These are phyloP conservation scores for Eristalis intricaria DNA, from an alignment of 2,888 invertebrate species.

Conservation along the genomic window DNA sequence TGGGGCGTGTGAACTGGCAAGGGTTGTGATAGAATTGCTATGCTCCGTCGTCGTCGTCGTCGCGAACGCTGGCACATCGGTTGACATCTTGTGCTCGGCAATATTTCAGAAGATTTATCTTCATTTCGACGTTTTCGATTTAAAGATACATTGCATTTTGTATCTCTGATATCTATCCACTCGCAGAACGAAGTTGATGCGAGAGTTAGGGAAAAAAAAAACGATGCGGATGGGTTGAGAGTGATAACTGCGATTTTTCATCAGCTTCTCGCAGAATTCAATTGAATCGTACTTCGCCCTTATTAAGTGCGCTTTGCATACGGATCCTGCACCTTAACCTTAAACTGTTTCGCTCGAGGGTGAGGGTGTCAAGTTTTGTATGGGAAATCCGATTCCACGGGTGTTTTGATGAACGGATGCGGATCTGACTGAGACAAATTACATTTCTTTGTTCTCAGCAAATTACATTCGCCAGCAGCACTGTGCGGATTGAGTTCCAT, in stretches of 20 bases:
- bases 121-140: conserved; percentile 62
- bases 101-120: conserved; percentile 65
- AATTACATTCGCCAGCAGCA: neutral
- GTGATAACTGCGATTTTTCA: neutral
- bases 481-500: neutral
- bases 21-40: conserved; percentile 16
- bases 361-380: neutral
- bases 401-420: too few relatives aligned
- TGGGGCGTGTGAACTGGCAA: conserved; percentile 33
- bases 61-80: conserved; percentile 46
- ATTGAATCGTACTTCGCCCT: neutral
- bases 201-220: neutral
- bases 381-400: neutral
- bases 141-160: conserved; percentile 57
- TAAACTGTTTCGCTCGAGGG: neutral
- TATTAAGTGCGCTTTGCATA: neutral
- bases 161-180: conserved; percentile 13
- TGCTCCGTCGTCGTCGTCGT: conserved; percentile 9
- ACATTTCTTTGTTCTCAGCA: neutral
- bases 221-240: too few relatives aligned
- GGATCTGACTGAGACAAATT: neutral
- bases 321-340: too few relatives aligned
- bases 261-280: neutral
- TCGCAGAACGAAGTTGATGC: neutral
- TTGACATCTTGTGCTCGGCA: conserved; percentile 63